These are phyloP conservation scores for Dugesia japonica DNA, from an alignment of 2,888 invertebrate genomes.

Conservation along the genomic window DNA sequence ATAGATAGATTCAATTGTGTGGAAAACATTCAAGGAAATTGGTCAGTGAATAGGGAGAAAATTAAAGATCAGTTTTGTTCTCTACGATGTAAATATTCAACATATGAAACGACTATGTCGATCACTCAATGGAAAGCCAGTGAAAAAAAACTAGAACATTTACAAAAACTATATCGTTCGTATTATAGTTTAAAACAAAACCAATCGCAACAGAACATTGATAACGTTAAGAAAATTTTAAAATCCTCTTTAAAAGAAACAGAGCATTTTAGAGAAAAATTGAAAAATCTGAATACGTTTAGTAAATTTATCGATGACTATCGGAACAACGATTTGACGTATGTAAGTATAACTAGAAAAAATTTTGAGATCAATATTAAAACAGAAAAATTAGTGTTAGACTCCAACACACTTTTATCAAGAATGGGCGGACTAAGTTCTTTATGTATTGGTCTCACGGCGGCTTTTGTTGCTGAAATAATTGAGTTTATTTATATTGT, in stretches of 20 bases:
- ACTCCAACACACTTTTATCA: constrained; percentile 27
- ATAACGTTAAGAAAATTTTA: background rate
- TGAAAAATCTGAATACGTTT: constrained; percentile 21
- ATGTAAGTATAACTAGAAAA: constrained; percentile 22
- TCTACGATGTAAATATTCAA: constrained; percentile 25
- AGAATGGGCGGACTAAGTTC: constrained; percentile 30
- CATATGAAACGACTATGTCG: constrained; percentile 21
- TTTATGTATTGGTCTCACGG: constrained; percentile 29
- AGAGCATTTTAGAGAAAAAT: background rate
- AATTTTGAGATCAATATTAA: constrained; percentile 31
- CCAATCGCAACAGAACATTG: background rate
- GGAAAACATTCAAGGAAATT: background rate
- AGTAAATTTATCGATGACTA: background rate
- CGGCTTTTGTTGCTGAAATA: constrained; percentile 23
- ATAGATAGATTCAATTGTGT: background rate
- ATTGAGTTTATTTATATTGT: constrained; percentile 23
- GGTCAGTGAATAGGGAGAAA: background rate
- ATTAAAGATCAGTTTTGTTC: constrained; percentile 23
- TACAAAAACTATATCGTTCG: background rate
- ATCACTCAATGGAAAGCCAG: constrained; percentile 24
- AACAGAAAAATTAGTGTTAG: constrained; percentile 24
- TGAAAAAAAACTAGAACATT: constrained; percentile 6
- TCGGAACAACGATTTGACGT: constrained; percentile 16
- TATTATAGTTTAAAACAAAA: background rate
- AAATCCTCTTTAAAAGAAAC: constrained; percentile 13